phyloP scores from a whole-genome alignment of 2,113 vertebrate species.

The Rhinoderma darwinii region DNA sequence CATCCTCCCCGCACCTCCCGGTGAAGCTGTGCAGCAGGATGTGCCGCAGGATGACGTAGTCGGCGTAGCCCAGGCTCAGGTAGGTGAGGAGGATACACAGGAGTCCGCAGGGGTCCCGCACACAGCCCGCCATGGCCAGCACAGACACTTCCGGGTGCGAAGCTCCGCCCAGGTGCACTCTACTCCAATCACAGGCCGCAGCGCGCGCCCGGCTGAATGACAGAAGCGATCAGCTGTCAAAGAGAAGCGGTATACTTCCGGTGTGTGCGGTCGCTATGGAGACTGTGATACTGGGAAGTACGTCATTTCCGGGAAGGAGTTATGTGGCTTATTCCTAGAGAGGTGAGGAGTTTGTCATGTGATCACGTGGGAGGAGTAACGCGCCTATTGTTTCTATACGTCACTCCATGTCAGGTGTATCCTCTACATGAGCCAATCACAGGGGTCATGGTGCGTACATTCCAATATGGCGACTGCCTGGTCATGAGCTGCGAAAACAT shows the following conservation, averaged over 20 bases:
- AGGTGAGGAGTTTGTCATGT: too few relatives aligned
- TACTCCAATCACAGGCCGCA: slow-evolving; percentile 3
- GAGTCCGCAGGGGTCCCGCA: slow-evolving; percentile 75
- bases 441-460: too few relatives aligned
- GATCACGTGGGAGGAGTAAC: too few relatives aligned
- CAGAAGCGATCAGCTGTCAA: not conserved
- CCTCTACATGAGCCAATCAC: too few relatives aligned
- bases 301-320: not conserved
- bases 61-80: slow-evolving; percentile 80
- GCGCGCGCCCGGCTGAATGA: accelerated
- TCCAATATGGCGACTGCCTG: too few relatives aligned
- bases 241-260: slow-evolving; percentile 22
- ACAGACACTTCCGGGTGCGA: slow-evolving; percentile 24
- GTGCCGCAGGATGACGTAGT: slow-evolving; percentile 81
- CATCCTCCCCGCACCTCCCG: slow-evolving; percentile 68
- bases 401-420: too few relatives aligned
- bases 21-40: slow-evolving; percentile 76
- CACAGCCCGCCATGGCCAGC: slow-evolving; percentile 71
- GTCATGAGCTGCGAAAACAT: too few relatives aligned
- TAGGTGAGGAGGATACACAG: slow-evolving; percentile 80
- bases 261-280: slow-evolving; percentile 17
- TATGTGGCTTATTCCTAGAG: too few relatives aligned
- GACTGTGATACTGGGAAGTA: not conserved
- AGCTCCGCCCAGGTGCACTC: not conserved
- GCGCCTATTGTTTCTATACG: too few relatives aligned